Evolutionary conservation across 1,140 invertebrate genomes (phyloP).

Genomic region (Megathymus violae): DNA sequence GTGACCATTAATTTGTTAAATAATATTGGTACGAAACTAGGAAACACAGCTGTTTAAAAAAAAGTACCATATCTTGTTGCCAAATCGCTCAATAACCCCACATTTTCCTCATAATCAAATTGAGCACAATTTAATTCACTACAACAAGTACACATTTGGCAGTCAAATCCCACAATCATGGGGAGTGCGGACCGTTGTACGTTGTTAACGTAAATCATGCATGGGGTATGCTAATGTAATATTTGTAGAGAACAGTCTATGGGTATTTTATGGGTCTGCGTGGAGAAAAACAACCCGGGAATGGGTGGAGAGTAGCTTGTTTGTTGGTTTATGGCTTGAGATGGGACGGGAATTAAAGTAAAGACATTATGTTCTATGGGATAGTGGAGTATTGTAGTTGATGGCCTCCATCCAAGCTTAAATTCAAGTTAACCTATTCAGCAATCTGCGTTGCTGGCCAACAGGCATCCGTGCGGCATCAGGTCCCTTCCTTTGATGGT

Average conservation of each 20-base stretch:
- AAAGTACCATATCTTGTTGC: too few species aligned
- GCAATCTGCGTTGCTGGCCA: too few species aligned
- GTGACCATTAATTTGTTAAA: too few species aligned
- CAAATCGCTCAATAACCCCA: too few species aligned
- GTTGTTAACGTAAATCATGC: constrained; percentile 43
- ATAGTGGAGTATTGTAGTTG: too few species aligned
- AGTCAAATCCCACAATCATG: constrained; percentile 47
- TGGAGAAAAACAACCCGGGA: constrained; percentile 4
- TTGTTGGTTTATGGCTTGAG: constrained; percentile 18
- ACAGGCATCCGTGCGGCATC: too few species aligned
- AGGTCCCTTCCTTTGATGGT: too few species aligned
- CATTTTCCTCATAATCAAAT: constrained; percentile 39
- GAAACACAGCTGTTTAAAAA: too few species aligned
- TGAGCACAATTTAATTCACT: constrained; percentile 35
- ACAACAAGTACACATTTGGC: constrained; percentile 42
- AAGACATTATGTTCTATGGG: not conserved
- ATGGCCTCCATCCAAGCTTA: too few species aligned
- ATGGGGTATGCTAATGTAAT: constrained; percentile 51
- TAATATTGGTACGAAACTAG: too few species aligned
- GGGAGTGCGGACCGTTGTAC: constrained; percentile 43
- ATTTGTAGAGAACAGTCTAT: constrained; percentile 45
- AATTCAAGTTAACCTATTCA: too few species aligned
- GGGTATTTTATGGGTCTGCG: constrained; percentile 43
- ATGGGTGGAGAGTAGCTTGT: not conserved
- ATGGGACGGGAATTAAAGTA: constrained; percentile 1